A percentile compares a stretch with the other conserved stretches of the same genome.
Conservation (phyloP, 2,888 invertebrate species). For the Epirrhoe tristata region DNA sequence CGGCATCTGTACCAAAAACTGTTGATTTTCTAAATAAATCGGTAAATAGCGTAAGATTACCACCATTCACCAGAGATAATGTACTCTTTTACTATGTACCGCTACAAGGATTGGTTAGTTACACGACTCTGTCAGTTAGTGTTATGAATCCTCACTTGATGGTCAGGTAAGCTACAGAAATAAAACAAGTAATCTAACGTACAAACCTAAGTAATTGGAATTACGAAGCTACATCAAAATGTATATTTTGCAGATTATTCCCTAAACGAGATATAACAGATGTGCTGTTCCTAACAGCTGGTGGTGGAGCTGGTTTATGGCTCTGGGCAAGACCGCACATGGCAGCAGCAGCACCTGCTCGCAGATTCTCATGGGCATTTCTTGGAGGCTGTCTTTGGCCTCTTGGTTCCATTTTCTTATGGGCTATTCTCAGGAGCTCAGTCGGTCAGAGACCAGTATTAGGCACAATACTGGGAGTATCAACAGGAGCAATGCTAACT, state of each 20-base stretch:
- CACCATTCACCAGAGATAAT: slow-evolving; percentile 89
- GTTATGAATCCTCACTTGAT: slow-evolving; percentile 93
- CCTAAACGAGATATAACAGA: slow-evolving; percentile 92
- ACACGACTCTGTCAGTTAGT: slow-evolving; percentile 92
- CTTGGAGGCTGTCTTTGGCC: slow-evolving; percentile 93
- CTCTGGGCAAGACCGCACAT: slow-evolving; percentile 93
- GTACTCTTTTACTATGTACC: slow-evolving; percentile 91
- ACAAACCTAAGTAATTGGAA: neutral
- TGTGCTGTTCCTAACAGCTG: slow-evolving; percentile 91
- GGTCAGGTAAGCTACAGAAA: slow-evolving; percentile 82
- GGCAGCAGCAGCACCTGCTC: slow-evolving; percentile 86
- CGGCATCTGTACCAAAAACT: slow-evolving; percentile 66
- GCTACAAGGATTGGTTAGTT: slow-evolving; percentile 90
- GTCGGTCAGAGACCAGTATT: slow-evolving; percentile 89
- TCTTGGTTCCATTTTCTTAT: slow-evolving; percentile 94
- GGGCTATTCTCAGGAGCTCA: slow-evolving; percentile 94
- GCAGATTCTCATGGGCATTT: slow-evolving; percentile 89
- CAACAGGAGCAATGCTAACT: slow-evolving; percentile 88
- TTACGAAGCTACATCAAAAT: neutral
- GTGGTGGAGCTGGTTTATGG: slow-evolving; percentile 93
- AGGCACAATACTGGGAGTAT: slow-evolving; percentile 89
- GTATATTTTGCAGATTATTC: slow-evolving; percentile 85
- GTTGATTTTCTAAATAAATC: slow-evolving; percentile 73
- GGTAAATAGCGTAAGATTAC: slow-evolving; percentile 77
- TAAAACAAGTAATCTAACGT: neutral